These are phyloP conservation scores for Drosophila conformis DNA, from an alignment of 2,888 invertebrate genomes.

Conservation along the genomic window DNA sequence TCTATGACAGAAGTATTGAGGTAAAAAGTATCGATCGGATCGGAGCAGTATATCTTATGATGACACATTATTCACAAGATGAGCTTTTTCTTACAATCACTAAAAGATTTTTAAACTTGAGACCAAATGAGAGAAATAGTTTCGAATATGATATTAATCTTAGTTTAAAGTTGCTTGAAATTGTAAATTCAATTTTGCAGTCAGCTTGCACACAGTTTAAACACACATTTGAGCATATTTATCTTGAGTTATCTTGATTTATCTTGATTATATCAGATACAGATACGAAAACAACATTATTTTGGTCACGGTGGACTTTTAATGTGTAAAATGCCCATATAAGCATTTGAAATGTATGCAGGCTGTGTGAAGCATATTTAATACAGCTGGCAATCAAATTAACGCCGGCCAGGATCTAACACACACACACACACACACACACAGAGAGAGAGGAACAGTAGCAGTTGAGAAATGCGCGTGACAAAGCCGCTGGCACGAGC, in stretches of 20 bases:
- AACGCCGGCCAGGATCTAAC: conserved; percentile 19
- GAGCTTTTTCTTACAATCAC: background rate
- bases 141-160: background rate
- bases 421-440: background rate
- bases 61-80: background rate
- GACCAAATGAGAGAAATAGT: background rate
- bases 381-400: conserved; percentile 49
- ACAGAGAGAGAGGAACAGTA: conserved; percentile 1
- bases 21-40: background rate
- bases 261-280: background rate
- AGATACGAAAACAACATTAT: background rate
- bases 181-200: background rate
- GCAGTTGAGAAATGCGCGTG: conserved; percentile 58
- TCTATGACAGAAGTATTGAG: background rate
- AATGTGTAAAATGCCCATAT: conserved; percentile 9
- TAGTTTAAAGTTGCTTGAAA: background rate
- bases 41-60: background rate
- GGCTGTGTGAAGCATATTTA: conserved; percentile 37
- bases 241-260: background rate
- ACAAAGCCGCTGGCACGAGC: conserved; percentile 69
- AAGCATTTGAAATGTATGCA: conserved; percentile 24
- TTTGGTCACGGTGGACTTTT: conserved; percentile 1
- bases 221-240: background rate
- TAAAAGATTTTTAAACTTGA: background rate
- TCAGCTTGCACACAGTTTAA: background rate